Evolutionary conservation across 1,140 invertebrate genomes (phyloP).

Genomic region (Antheraea mylitta): DNA sequence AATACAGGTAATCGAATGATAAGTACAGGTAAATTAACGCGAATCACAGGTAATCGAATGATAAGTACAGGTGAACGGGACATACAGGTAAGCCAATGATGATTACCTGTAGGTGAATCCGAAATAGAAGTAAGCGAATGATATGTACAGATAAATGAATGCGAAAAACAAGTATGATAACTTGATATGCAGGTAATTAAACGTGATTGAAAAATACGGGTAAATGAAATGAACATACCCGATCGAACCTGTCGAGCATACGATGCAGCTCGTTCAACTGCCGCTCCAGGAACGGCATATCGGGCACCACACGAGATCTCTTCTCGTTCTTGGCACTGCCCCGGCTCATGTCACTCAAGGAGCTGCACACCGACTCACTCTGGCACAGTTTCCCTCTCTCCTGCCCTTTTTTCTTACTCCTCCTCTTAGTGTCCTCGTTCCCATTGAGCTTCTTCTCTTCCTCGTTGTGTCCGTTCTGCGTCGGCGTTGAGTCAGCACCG

Average conservation of each 20-base stretch:
- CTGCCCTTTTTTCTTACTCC: conserved; percentile 33
- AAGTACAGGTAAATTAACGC: no score
- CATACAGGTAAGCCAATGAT: no score
- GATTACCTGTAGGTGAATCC: no score
- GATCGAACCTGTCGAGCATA: conserved; percentile 52
- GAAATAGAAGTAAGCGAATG: no score
- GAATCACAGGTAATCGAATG: no score
- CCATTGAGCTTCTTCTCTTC: conserved; percentile 24
- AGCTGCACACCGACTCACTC: conserved; percentile 52
- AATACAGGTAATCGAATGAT: no score
- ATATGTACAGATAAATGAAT: no score
- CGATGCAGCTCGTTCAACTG: conserved; percentile 57
- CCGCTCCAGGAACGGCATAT: conserved; percentile 47
- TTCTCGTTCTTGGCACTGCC: conserved; percentile 39
- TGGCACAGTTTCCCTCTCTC: conserved; percentile 39
- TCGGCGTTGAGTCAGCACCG: conserved; percentile 14
- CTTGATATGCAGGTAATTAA: no score
- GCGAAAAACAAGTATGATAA: no score
- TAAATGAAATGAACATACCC: conserved; percentile 29
- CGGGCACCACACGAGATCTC: conserved; percentile 27
- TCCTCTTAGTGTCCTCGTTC: conserved; percentile 33
- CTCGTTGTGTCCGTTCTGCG: conserved; percentile 24
- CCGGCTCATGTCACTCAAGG: conserved; percentile 44
- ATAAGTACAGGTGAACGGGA: no score
- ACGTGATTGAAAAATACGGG: no score